These are phyloP conservation scores for Cuculus canorus DNA, from an alignment of 2,797 vertebrate species.

Conservation along the genomic window DNA sequence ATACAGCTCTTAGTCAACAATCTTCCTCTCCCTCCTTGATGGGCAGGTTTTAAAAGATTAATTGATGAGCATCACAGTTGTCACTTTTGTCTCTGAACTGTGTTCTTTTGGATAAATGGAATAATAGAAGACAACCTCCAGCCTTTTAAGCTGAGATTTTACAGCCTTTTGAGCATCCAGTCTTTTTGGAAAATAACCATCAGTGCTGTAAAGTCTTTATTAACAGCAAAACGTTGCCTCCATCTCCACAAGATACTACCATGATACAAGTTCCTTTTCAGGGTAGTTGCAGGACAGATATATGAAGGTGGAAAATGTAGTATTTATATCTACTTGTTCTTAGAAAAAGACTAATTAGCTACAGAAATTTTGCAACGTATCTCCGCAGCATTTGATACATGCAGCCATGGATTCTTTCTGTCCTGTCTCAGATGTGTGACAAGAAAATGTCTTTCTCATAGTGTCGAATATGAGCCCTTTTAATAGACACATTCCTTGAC, in stretches of 20 bases:
- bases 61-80: not conserved
- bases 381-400: not conserved
- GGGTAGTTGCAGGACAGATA: not conserved
- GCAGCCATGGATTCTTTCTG: not conserved
- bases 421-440: rapidly evolving
- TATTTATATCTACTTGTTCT: not conserved
- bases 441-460: not conserved
- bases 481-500: not conserved
- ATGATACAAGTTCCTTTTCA: not conserved
- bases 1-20: not conserved
- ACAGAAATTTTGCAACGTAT: not conserved
- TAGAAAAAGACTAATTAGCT: not conserved
- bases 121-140: not conserved
- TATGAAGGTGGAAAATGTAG: not conserved
- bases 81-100: not conserved
- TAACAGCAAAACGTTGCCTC: not conserved
- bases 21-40: not conserved
- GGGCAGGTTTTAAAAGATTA: not conserved
- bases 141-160: not conserved
- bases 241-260: not conserved
- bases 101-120: not conserved
- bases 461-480: not conserved
- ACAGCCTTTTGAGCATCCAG: not conserved
- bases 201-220: not conserved
- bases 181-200: not conserved